phyloP scores from a whole-genome alignment of 2,888 invertebrate species.

The Caenorhabditis imperialis region DNA sequence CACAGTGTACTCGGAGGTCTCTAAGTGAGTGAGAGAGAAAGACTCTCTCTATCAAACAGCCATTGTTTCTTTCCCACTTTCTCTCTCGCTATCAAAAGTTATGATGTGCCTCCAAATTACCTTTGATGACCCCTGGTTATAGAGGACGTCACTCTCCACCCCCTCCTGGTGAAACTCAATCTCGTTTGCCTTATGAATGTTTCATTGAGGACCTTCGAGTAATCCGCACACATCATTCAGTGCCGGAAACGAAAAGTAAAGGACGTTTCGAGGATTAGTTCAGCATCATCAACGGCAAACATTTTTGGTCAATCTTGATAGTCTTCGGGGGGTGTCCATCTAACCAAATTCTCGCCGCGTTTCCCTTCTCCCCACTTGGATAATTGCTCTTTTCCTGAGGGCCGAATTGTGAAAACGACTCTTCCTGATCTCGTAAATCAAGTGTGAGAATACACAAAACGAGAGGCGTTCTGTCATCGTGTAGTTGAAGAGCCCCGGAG shows the following conservation, averaged over 20 bases:
- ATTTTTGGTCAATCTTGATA: slow-evolving; percentile 1
- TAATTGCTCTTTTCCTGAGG: slow-evolving; percentile 32
- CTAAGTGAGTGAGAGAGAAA: slow-evolving; percentile 29
- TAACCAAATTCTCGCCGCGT: neutral
- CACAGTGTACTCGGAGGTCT: slow-evolving; percentile 48
- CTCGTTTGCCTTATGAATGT: slow-evolving; percentile 35
- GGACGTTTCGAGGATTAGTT: slow-evolving; percentile 29
- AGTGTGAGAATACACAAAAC: slow-evolving; percentile 34
- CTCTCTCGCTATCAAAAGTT: neutral
- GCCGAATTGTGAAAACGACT: slow-evolving; percentile 21
- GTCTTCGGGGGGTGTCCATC: too few species aligned
- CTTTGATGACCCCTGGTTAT: neutral
- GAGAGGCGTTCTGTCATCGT: slow-evolving; percentile 36
- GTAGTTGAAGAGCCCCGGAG: too few species aligned
- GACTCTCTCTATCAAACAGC: slow-evolving; percentile 8
- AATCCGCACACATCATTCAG: slow-evolving; percentile 22
- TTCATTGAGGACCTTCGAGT: slow-evolving; percentile 37
- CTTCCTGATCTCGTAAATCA: slow-evolving; percentile 46
- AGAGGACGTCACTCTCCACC: slow-evolving; percentile 13
- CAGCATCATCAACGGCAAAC: slow-evolving; percentile 11
- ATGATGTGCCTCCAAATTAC: slow-evolving; percentile 31
- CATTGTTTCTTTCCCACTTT: slow-evolving; percentile 16
- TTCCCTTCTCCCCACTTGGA: slow-evolving; percentile 1
- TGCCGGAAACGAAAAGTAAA: slow-evolving; percentile 3
- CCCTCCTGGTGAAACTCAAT: too few species aligned